Evolutionary conservation across 2,113 vertebrate species (phyloP).

Genomic region (Ahaetulla prasina): DNA sequence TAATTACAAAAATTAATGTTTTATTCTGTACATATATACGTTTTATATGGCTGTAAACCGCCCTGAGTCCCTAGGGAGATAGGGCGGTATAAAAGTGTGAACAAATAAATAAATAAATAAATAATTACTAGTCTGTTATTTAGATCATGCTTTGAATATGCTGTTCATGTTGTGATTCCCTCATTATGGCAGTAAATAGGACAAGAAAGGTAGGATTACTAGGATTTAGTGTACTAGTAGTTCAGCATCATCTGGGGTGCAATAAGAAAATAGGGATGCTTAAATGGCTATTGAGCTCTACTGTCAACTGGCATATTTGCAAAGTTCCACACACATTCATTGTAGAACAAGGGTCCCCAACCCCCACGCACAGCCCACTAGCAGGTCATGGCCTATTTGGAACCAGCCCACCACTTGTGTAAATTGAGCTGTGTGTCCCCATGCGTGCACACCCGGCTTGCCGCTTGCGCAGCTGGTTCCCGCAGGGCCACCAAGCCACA

Average conservation of each 20-base stretch:
- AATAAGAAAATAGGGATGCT: not conserved
- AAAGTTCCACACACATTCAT: not conserved
- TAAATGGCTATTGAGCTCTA: not conserved
- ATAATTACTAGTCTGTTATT: not conserved
- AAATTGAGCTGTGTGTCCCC: too few species aligned
- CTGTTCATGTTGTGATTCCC: not conserved
- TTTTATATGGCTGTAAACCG: too few species aligned
- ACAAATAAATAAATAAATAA: too few species aligned
- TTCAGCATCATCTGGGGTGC: not conserved
- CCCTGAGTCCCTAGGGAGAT: too few species aligned
- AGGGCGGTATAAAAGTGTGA: too few species aligned
- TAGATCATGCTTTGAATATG: not conserved
- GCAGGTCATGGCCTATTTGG: not conserved
- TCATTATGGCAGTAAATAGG: not conserved
- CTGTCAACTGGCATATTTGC: not conserved
- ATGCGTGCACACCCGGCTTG: not conserved
- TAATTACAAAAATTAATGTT: too few species aligned
- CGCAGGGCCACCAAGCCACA: not conserved
- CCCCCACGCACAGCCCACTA: accelerated
- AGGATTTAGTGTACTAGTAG: not conserved
- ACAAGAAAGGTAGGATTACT: not conserved
- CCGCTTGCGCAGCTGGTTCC: accelerated
- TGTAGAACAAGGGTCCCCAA: not conserved
- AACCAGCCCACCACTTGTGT: not conserved
- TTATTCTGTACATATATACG: too few species aligned